Base-by-base conservation (phyloP, 2,888 invertebrate species). In the Hyposoter dolosus region DNA sequence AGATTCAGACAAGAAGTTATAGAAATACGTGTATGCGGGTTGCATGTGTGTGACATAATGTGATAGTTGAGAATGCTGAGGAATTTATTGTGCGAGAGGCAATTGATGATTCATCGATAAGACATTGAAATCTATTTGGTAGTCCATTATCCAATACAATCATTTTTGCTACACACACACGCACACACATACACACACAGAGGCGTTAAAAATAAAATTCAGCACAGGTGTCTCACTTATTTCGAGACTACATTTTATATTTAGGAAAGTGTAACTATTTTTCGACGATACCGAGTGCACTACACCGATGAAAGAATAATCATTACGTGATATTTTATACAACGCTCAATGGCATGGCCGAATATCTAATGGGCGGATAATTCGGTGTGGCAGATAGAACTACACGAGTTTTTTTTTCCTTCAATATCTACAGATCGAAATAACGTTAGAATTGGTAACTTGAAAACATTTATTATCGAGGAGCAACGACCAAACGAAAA, bases 81-180 rank as follows among this genome's bases (percentile, higher is more conserved):
- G 17, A 28, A 17, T 63, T 72, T 23, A 50, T 65, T 72, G n/a
- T 23, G 40, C 23, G n/a, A 43, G 75, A 78, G 76, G 43, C 32
- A 80, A 85, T 83, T 82, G 82, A 85, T 83, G 74, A 85, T 76
- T 65, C 79, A 45, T 76, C 79, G 79, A 83, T 80, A 83, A 80
- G 71, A 85, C 71, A 80, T 45, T 68, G 76, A 85, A 65, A 76
- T 76, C 71, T 56, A 50, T 76, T 77, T 43, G 76, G 79, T 80
- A 83, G 83, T 80, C 83, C 65, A 53, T 80, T 72, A 76, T 76
- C 63, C 74, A 68, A 80, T 69, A 50, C 17, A 65, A 28, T 47
- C 69, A 0, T 28, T 53, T 68, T 78, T 68, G 4, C 17, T 53
- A 12, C 17, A 66, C 40, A 4, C 0, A 45, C 45, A 43, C n/a